These are phyloP conservation scores for Albula goreensis DNA, from an alignment of 2,113 vertebrate species.

Conservation along the genomic window DNA sequence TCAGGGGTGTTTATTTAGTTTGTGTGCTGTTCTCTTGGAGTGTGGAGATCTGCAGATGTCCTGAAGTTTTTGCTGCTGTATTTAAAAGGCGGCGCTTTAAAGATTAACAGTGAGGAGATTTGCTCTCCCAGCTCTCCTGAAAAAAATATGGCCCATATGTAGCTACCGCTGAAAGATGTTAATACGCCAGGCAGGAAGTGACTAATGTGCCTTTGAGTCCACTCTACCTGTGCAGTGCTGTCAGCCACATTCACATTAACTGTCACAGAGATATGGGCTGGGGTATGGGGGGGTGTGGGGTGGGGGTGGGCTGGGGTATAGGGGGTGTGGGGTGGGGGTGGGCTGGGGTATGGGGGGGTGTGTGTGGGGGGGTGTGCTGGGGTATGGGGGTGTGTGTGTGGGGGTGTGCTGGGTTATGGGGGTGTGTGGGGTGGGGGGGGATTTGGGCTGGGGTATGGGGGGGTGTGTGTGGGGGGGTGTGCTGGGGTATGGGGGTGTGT, in stretches of 20 bases:
- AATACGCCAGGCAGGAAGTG: constrained; percentile 9
- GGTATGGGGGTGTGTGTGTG: too few relatives aligned
- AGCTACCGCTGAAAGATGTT: constrained; percentile 14
- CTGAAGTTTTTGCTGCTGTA: neutral
- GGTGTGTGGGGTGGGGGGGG: neutral
- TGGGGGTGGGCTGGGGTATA: too few relatives aligned
- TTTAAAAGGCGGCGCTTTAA: neutral
- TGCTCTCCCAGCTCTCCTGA: constrained; percentile 10
- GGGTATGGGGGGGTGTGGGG: too few relatives aligned
- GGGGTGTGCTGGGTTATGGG: too few relatives aligned
- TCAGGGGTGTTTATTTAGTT: neutral
- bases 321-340: too few relatives aligned
- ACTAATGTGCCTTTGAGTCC: constrained; percentile 19
- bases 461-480: too few relatives aligned
- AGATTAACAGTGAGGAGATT: neutral
- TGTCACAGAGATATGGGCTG: neutral
- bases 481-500: too few relatives aligned
- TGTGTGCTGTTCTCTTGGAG: neutral
- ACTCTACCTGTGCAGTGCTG: constrained; percentile 1
- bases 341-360: too few relatives aligned
- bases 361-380: neutral
- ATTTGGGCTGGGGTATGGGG: neutral
- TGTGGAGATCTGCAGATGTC: neutral
- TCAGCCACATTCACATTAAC: constrained; percentile 14
- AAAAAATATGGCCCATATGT: constrained; percentile 23